Evolutionary conservation across 2,113 vertebrate species (phyloP), one percentile per base, ranked within the genome.

Genomic region (Sialia sialis): DNA sequence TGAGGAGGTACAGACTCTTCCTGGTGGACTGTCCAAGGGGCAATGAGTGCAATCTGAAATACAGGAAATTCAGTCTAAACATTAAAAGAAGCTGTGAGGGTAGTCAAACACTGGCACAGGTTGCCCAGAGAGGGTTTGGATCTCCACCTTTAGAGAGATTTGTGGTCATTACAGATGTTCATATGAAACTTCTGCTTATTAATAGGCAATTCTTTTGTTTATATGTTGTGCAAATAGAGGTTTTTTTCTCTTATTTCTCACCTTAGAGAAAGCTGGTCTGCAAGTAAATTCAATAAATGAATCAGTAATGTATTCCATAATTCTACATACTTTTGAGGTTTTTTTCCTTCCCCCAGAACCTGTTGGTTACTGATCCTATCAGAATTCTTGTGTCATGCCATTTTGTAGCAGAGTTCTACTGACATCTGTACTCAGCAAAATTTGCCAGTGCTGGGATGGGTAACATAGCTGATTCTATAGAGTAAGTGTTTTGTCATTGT

Each of bases 291-390:
- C 64, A 41, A 34, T 73, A 64, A 9, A 55, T 74, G 10, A 91
- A 59, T 81, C 43, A 88, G 41, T 86, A 83, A 66, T 38, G 3
- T 23, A 6, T 80, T 92, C 48, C 5, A 12, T 52, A 51, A 34
- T 21, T 44, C 19, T 43, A 6, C 41, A 18, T 41, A 10, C 20
- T 55, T 60, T 59, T 58, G 6, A 5, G 16, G 17, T 25, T 26
- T 22, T 26, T 59, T 36, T 13, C 6, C 5, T 63, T 49, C 6
- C 15, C 41, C 9, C 0, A 0, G 25, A 67, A 7, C 16, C 36
- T 64, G 4, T 38, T 87, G 17, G 29, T 78, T 91, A 46, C 14
- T 17, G 17, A 74, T 54, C 23, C 43, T 62, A 16, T 78, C n/a
- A 55, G 30, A 87, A 68, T 81, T 63, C 49, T 44, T 48, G 14